phyloP scores from a whole-genome alignment of 2,888 invertebrate genomes.

The Drosophila tanythrix region DNA sequence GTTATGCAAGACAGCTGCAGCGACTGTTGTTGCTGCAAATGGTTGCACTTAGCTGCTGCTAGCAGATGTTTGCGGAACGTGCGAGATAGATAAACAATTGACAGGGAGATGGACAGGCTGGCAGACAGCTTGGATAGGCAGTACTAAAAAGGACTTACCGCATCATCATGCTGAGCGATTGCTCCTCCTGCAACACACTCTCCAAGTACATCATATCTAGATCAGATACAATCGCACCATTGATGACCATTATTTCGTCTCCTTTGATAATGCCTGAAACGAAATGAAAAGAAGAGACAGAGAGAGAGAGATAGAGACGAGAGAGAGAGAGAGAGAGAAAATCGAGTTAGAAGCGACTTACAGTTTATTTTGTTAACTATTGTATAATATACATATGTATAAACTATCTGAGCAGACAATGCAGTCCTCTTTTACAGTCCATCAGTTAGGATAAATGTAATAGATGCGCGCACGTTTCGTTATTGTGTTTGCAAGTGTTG shows the following conservation, averaged over 20 bases:
- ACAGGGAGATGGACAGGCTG: slow-evolving; percentile 16
- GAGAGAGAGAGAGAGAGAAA: not conserved
- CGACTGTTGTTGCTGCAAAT: slow-evolving; percentile 24
- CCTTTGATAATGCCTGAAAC: slow-evolving; percentile 96
- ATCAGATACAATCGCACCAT: slow-evolving; percentile 98
- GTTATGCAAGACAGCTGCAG: not conserved
- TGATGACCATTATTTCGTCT: slow-evolving; percentile 99
- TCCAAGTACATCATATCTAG: slow-evolving; percentile 99
- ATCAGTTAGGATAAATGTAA: slow-evolving; percentile 37
- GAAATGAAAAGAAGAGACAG: slow-evolving; percentile 42
- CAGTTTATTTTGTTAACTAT: slow-evolving; percentile 23
- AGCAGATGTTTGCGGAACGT: slow-evolving; percentile 54
- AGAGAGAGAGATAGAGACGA: not conserved
- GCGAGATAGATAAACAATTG: slow-evolving; percentile 45
- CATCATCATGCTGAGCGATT: slow-evolving; percentile 98
- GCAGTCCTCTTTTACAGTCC: slow-evolving; percentile 18
- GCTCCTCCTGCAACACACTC: slow-evolving; percentile 97
- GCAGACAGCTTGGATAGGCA: not conserved
- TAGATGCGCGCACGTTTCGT: slow-evolving; percentile 32
- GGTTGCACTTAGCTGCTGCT: slow-evolving; percentile 40
- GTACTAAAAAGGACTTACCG: slow-evolving; percentile 86
- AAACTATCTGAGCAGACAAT: slow-evolving; percentile 23
- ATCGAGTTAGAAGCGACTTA: slow-evolving; percentile 10
- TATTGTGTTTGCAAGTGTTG: slow-evolving; percentile 10
- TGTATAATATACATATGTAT: slow-evolving; percentile 15